Percentiles rank a stretch among this genome's conserved stretches.
Evolutionary conservation across 2,888 invertebrate genomes (phyloP).

Genomic region (Nebria salina): DNA sequence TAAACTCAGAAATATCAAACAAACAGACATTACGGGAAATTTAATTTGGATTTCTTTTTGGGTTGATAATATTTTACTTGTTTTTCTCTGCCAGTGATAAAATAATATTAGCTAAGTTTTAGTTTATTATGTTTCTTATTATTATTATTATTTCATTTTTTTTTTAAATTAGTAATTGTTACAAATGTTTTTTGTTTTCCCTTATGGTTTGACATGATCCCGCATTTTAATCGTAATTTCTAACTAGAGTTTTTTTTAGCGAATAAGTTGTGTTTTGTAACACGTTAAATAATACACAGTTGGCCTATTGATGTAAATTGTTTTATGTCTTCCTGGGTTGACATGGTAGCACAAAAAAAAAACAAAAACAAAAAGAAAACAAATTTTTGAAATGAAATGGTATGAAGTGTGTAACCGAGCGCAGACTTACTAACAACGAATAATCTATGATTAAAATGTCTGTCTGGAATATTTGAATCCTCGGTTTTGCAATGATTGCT

Average conservation of each 20-base stretch:
- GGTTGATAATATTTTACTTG: conserved; percentile 36
- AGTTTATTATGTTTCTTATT: conserved; percentile 22
- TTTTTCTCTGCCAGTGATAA: conserved; percentile 38
- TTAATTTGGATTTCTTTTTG: conserved; percentile 30
- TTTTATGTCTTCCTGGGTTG: conserved; percentile 62
- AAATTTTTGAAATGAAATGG: neutral
- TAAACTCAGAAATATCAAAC: conserved; percentile 20
- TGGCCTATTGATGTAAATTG: conserved; percentile 53
- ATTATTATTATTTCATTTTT: neutral
- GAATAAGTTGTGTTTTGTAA: conserved; percentile 41
- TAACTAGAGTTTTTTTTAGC: conserved; percentile 36
- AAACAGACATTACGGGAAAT: too few species aligned
- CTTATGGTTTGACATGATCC: conserved; percentile 32
- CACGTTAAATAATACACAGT: conserved; percentile 49
- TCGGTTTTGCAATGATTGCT: conserved; percentile 5
- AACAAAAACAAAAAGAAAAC: neutral
- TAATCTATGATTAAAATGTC: neutral
- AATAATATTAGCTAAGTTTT: conserved; percentile 29
- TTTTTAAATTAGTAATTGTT: conserved; percentile 32
- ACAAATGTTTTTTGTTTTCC: conserved; percentile 40
- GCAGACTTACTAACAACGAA: neutral
- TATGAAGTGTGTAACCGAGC: neutral
- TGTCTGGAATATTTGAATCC: neutral
- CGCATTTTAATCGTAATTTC: conserved; percentile 42
- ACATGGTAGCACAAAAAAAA: conserved; percentile 60